phyloP scores from a whole-genome alignment of 2,797 vertebrate genomes.

The Labeo calbasu region DNA sequence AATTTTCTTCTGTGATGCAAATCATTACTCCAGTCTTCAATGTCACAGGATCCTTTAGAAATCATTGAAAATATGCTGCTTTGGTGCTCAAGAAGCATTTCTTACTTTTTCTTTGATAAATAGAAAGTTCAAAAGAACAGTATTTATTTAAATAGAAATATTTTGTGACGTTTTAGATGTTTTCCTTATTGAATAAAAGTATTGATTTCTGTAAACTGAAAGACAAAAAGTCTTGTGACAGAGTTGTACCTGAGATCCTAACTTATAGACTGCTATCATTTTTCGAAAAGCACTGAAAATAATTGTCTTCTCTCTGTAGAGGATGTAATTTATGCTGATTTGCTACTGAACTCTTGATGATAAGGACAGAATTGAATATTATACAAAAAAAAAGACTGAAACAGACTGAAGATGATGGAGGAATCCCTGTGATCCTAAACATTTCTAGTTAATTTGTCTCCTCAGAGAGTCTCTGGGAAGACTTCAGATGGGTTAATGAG shows the following conservation, averaged over 20 bases:
- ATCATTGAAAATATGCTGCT: not conserved
- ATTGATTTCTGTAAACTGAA: not conserved
- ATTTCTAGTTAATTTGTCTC: slow-evolving; percentile 12
- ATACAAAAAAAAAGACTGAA: not conserved
- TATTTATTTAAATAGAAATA: not conserved
- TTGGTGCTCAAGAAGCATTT: not conserved
- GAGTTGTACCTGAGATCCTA: not conserved
- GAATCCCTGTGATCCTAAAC: slow-evolving; percentile 35
- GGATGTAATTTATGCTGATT: slow-evolving; percentile 14
- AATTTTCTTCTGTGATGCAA: not conserved
- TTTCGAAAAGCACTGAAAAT: not conserved
- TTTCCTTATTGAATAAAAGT: not conserved
- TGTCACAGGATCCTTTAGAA: not conserved
- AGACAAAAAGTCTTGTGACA: not conserved
- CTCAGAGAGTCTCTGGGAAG: slow-evolving; percentile 15
- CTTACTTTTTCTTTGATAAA: too few relatives aligned
- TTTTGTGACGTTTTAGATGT: not conserved
- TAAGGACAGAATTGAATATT: slow-evolving; percentile 6
- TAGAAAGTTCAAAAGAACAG: not conserved
- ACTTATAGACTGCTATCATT: not conserved
- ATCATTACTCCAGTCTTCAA: not conserved
- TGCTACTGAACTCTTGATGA: slow-evolving; percentile 23
- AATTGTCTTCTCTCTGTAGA: not conserved
- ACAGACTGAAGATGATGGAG: slow-evolving; percentile 8
- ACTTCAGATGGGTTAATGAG: slow-evolving; percentile 34